Evolutionary conservation across 92 coral and sea anemone species (phyloP), one percentile per base, ranked within the genome.

Genomic region (Actinostola sp.): DNA sequence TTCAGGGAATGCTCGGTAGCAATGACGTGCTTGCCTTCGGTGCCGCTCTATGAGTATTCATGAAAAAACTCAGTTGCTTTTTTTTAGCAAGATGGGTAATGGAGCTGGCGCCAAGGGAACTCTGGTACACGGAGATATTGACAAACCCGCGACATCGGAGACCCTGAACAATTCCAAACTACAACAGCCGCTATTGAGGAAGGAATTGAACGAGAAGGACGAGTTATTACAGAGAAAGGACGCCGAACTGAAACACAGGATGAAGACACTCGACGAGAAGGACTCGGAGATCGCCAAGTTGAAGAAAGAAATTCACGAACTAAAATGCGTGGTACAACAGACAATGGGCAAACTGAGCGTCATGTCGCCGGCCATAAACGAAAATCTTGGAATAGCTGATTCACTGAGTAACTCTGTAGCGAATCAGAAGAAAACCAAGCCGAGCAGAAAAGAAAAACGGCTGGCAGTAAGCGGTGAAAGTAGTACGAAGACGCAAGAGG

Each of bases 391-490:
- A 0, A 74, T 70, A 73, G 82, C 69, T 32, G 39, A 55, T 10
- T 29, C 72, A 1, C 34, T 46, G 6, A 2, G 43, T 15, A 13
- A 3, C 33, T 41, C 34, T 17, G 35, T 46, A 24, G 39, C 41
- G 26, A 74, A 56, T 42, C 32, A 38, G 38, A 60, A 35, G 21
- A 66, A 73, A 51, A 35, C 27, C 14, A 71, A 76, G 2, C 17
- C 58, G 1, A 88, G 91, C 41, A 53, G 72, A 61, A 95, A 91
- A 66, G 97, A 92, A 73, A 95, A 95, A 51, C 67, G 99, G 44
- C 96, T 88, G 66, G 99, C 99, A 0, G 99, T 95, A 2, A 95
- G 99, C 75, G 99, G 99, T 0, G 99, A 95, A 36, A 91, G 99
- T 71, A 91, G 95, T 43, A 82, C 99, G 0, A 91, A 86, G 33